Evolutionary conservation across 2,113 vertebrate species (phyloP).

Genomic region (Dendropsophus ebraccatus): DNA sequence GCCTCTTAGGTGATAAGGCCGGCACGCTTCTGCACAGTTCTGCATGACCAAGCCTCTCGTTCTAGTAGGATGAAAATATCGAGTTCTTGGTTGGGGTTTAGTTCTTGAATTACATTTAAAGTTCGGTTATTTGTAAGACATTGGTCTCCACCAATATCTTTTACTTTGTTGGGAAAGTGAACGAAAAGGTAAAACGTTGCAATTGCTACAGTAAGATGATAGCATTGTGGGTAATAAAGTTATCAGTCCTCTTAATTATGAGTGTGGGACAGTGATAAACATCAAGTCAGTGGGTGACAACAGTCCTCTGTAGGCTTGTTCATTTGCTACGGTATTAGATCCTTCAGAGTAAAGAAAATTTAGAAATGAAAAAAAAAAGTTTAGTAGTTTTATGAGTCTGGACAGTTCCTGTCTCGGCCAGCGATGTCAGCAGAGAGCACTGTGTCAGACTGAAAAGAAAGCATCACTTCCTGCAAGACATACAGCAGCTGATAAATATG

Average conservation of each 20-base stretch:
- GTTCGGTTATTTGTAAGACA: conserved; percentile 13
- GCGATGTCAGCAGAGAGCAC: too few relatives aligned
- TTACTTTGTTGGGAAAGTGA: not conserved
- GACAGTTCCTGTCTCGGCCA: too few relatives aligned
- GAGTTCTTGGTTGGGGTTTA: conserved; percentile 1
- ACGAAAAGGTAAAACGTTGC: not conserved
- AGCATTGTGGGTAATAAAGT: too few relatives aligned
- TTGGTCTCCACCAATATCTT: not conserved
- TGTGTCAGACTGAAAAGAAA: too few relatives aligned
- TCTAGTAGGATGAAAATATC: conserved; percentile 41
- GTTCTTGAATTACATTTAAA: not conserved
- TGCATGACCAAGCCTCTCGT: conserved; percentile 33
- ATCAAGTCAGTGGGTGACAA: not conserved
- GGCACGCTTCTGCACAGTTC: conserved; percentile 23
- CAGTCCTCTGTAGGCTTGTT: not conserved
- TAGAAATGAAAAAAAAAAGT: too few relatives aligned
- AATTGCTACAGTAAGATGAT: not conserved
- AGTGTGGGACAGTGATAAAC: not conserved
- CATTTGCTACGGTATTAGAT: too few relatives aligned
- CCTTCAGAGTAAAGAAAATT: too few relatives aligned
- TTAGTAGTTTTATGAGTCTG: too few relatives aligned
- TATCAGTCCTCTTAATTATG: not conserved
- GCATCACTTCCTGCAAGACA: too few relatives aligned
- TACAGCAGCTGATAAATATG: too few relatives aligned
- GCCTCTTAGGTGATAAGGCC: conserved; percentile 34